Evolutionary conservation across 2,113 vertebrate genomes (phyloP), one percentile per base, ranked within the genome.

Genomic region (Gasterosteus aculeatus): DNA sequence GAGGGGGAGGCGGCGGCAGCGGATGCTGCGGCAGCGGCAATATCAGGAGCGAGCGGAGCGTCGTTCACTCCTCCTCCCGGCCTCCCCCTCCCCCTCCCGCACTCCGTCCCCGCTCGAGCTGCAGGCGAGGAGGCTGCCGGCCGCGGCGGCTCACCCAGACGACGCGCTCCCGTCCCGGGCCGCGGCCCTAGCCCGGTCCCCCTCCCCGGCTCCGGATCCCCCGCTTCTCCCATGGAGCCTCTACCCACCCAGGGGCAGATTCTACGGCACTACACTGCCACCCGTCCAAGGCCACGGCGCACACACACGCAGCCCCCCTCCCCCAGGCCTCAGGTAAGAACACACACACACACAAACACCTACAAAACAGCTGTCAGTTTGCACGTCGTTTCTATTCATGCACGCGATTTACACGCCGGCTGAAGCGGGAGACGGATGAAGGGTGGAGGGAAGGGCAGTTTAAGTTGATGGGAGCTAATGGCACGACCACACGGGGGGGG

Each of bases 181-280:
- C 68, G 77, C 31, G 16, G 89, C 87, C 81, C 87, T 82, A 19
- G 92, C 91, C 88, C 87, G 85, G 66, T 85, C 83, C 92, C 63
- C 89, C 90, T 90, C 83, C 93, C 58, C 41, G 9, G 68, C 77
- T 75, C 84, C 56, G 80, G 80, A 84, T 64, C 78, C 72, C 56
- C 82, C 3, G 54, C 44, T 62, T 81, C 72, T 91, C 95, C 93
- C 91, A 98, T 96, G 96, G 96, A 97, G 85, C 86, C 90, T 93
- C 94, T 98, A 93, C 97, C 97, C 82, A 95, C 94, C 63, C 87
- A 95, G 75, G 96, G 95, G 78, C 93, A 96, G 92, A 95, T 93
- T 90, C 93, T 98, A 89, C 94, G 95, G 95, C 97, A 98, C 80
- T 96, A 95, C 88, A 98, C 97, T 51, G 95, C 95, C 91, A 94